Conservation (phyloP, 2,888 invertebrate species). For the Caprella mutica region DNA sequence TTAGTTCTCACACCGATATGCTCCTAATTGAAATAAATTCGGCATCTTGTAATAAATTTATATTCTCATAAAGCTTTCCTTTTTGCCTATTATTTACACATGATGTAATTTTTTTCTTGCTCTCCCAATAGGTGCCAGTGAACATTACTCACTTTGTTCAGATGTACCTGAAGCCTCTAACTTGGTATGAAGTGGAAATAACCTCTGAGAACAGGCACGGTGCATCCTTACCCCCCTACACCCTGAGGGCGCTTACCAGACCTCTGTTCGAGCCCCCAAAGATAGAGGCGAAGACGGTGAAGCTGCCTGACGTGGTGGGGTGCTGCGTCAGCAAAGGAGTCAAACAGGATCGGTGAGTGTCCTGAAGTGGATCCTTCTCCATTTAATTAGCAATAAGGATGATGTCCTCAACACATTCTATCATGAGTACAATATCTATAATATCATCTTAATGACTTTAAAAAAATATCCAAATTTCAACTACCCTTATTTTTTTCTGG, state of each 20-base stretch:
- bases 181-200: constrained; percentile 70
- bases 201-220: constrained; percentile 62
- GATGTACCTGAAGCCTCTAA: constrained; percentile 57
- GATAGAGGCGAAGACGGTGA: background rate
- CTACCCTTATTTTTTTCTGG: too few species aligned
- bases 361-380: too few species aligned
- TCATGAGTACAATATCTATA: too few species aligned
- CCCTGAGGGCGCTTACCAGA: constrained; percentile 56
- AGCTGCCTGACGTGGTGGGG: constrained; percentile 59
- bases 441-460: too few species aligned
- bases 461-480: too few species aligned
- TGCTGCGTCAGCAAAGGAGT: constrained; percentile 63
- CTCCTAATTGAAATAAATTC: too few species aligned
- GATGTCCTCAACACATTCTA: too few species aligned
- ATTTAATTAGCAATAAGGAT: too few species aligned
- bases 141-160: constrained; percentile 51
- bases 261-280: background rate
- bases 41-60: too few species aligned
- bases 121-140: constrained; percentile 44
- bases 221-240: constrained; percentile 61
- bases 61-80: too few species aligned
- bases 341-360: constrained; percentile 51
- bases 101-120: background rate
- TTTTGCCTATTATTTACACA: background rate
- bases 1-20: too few species aligned